These are phyloP conservation scores for Morinoia aosen DNA, from an alignment of 2,888 invertebrate species.

Conservation along the genomic window DNA sequence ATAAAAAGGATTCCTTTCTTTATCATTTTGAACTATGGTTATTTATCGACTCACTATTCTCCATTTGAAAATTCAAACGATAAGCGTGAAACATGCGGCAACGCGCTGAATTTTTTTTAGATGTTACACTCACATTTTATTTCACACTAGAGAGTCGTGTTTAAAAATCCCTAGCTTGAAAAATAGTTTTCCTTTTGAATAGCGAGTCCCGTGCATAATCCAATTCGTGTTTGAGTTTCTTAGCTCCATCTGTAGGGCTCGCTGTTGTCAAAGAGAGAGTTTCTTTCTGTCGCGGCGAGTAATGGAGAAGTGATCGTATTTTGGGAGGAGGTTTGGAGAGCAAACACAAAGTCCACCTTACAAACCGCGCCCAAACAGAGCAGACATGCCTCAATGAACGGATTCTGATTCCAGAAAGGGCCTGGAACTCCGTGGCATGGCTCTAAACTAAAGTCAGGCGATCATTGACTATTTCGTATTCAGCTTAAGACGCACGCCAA, in stretches of 20 bases:
- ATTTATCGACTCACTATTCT: not conserved
- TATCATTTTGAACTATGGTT: not conserved
- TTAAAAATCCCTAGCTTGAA: not conserved
- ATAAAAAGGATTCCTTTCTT: not conserved
- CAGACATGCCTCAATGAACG: conserved; percentile 49
- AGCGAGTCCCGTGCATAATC: not conserved
- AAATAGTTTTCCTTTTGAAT: conserved; percentile 17
- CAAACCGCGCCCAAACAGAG: conserved; percentile 27
- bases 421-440: conserved; percentile 12
- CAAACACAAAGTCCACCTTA: conserved; percentile 32
- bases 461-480: conserved; percentile 51
- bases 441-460: conserved; percentile 45
- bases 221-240: not conserved
- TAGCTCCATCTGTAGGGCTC: not conserved
- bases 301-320: conserved; percentile 44
- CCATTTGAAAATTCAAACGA: not conserved
- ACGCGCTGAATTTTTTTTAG: too few species aligned
- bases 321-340: conserved; percentile 43
- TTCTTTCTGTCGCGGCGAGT: conserved; percentile 30
- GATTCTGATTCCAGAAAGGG: conserved; percentile 45
- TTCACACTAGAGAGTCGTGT: not conserved
- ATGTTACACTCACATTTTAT: not conserved
- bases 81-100: not conserved
- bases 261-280: conserved; percentile 18
- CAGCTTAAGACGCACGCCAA: conserved; percentile 36